phyloP scores from a whole-genome alignment of 30 jellyfish, hydroid and myxozoan genomes.

The Hydractinia echinata region DNA sequence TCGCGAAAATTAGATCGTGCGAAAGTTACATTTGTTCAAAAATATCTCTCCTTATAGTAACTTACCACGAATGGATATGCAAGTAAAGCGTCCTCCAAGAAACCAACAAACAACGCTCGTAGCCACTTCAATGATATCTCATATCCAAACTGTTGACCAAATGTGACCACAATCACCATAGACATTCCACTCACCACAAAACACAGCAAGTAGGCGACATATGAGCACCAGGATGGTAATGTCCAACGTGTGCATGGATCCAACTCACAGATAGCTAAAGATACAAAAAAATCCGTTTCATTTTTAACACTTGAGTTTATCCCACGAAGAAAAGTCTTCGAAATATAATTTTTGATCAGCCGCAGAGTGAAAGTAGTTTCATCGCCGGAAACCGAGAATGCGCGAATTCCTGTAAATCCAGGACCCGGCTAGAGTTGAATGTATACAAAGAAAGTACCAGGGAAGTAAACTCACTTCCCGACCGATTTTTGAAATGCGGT shows the following conservation, averaged over 20 bases:
- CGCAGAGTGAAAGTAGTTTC: too few relatives aligned
- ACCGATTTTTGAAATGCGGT: too few relatives aligned
- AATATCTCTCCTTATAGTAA: background rate
- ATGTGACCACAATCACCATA: slow-evolving; percentile 53
- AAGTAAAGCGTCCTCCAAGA: slow-evolving; percentile 69
- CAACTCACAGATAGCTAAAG: slow-evolving; percentile 61
- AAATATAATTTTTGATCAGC: too few relatives aligned
- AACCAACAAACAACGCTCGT: slow-evolving; percentile 52
- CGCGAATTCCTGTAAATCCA: too few relatives aligned
- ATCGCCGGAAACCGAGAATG: too few relatives aligned
- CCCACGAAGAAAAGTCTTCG: too few relatives aligned
- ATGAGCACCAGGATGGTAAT: slow-evolving; percentile 73
- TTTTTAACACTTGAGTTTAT: too few relatives aligned
- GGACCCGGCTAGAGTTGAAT: too few relatives aligned
- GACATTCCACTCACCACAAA: slow-evolving; percentile 50
- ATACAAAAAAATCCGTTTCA: background rate
- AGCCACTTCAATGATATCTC: slow-evolving; percentile 81
- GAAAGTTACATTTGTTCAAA: too few relatives aligned
- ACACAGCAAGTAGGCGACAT: slow-evolving; percentile 58
- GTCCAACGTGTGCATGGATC: slow-evolving; percentile 66
- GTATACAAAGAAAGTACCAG: too few relatives aligned
- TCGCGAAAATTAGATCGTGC: too few relatives aligned
- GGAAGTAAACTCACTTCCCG: too few relatives aligned
- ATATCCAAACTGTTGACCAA: slow-evolving; percentile 89
- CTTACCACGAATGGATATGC: slow-evolving; percentile 84